A percentile compares a stretch with the other conserved stretches of the same genome.
Conservation (phyloP, 2,888 invertebrate genomes). For the Neria commutata region DNA sequence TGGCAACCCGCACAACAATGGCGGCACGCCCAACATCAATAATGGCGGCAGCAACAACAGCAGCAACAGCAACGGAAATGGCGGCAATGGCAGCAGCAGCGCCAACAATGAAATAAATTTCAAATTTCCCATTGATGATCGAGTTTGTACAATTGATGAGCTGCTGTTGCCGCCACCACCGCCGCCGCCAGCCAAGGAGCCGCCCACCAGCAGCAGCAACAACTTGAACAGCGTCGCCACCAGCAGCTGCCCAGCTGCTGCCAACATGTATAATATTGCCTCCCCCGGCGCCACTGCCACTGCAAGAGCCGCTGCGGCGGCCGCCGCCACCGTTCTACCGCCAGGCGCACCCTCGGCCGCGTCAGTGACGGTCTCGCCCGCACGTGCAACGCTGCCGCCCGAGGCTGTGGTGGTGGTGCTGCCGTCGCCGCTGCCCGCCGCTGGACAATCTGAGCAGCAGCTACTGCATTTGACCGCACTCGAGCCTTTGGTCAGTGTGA, state of each 20-base stretch:
- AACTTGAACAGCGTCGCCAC: constrained; percentile 41
- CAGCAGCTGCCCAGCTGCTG: constrained; percentile 17
- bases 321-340: constrained; percentile 52
- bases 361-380: constrained; percentile 1
- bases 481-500: constrained; percentile 56
- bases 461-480: constrained; percentile 37
- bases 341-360: constrained; percentile 50
- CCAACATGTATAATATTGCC: constrained; percentile 39
- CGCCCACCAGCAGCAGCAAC: constrained; percentile 38
- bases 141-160: constrained; percentile 62
- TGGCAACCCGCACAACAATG: constrained; percentile 41
- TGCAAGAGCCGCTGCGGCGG: constrained; percentile 44
- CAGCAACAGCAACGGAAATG: constrained; percentile 32
- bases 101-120: constrained; percentile 65
- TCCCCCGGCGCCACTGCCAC: constrained; percentile 37
- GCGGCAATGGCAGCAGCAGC: constrained; percentile 18
- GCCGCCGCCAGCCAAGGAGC: constrained; percentile 43
- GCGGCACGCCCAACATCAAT: constrained; percentile 32
- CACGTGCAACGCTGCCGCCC: constrained; percentile 32
- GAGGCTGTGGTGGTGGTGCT: constrained; percentile 53
- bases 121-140: constrained; percentile 65
- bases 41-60: constrained; percentile 20
- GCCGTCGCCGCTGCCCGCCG: constrained; percentile 38
- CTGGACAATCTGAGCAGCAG: constrained; percentile 35
- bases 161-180: constrained; percentile 56